Evolutionary conservation across 1,140 invertebrate genomes (phyloP).

Genomic region (Eciton burchellii): DNA sequence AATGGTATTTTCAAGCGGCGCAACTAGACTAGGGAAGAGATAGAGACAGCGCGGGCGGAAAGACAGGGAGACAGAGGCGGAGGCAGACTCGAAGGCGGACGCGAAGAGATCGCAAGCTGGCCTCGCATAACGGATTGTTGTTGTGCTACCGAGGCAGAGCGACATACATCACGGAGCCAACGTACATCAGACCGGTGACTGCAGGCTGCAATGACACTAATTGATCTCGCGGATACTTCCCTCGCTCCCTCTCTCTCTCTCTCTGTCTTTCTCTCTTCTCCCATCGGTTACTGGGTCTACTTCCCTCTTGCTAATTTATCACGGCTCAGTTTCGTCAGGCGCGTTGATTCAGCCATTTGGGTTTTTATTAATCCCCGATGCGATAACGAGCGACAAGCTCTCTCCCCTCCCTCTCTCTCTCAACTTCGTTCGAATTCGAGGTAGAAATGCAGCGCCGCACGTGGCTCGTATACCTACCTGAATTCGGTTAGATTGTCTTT

Average conservation of each 20-base stretch:
- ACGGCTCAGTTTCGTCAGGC: slow-evolving; percentile 5
- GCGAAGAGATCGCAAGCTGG: slow-evolving; percentile 55
- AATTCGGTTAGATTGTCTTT: neutral
- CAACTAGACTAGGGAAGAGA: slow-evolving; percentile 10
- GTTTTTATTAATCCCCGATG: slow-evolving; percentile 22
- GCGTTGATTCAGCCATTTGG: neutral
- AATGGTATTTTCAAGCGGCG: slow-evolving; percentile 79
- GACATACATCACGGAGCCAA: slow-evolving; percentile 82
- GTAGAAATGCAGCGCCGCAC: too few relatives aligned
- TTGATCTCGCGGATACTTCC: slow-evolving; percentile 79
- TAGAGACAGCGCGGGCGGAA: slow-evolving; percentile 66
- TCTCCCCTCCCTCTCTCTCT: too few relatives aligned
- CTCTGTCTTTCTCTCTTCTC: neutral
- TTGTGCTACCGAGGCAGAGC: slow-evolving; percentile 79
- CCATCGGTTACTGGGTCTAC: neutral
- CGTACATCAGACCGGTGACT: slow-evolving; percentile 80
- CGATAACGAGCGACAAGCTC: neutral
- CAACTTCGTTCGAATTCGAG: too few relatives aligned
- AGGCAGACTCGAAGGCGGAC: slow-evolving; percentile 64
- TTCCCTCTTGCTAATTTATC: neutral
- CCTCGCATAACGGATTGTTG: slow-evolving; percentile 82
- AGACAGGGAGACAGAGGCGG: slow-evolving; percentile 47
- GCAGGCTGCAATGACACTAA: slow-evolving; percentile 84
- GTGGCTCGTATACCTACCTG: too few relatives aligned
- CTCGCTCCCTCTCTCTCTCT: neutral